Conservation (phyloP, 2,113 vertebrate genomes). For the Pelecanoides urinatrix region DNA sequence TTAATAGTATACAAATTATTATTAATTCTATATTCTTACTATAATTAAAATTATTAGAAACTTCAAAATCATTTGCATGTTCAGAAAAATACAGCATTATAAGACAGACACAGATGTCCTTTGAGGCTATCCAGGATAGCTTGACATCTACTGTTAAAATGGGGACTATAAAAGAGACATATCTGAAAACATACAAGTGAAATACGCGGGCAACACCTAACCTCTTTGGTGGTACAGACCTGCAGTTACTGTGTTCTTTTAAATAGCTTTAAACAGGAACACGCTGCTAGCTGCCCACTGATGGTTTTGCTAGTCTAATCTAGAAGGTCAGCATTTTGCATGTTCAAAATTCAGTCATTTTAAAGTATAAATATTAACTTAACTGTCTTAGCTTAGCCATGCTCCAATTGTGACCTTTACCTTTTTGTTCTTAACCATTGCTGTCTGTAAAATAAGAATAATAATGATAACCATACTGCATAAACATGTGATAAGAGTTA, state of each 20-base stretch:
- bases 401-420: background rate
- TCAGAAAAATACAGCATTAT: background rate
- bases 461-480: background rate
- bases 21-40: background rate
- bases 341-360: background rate
- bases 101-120: background rate
- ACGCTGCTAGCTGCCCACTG: background rate
- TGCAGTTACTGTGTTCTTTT: background rate
- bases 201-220: background rate
- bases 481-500: background rate
- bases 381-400: background rate
- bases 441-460: background rate
- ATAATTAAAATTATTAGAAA: background rate
- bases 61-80: background rate
- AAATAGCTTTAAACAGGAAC: background rate
- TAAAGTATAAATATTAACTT: background rate
- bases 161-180: background rate
- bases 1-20: background rate
- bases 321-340: background rate
- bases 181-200: background rate
- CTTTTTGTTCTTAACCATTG: background rate
- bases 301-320: background rate
- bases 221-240: background rate
- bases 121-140: background rate
- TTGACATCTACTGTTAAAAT: background rate